Percentiles rank a stretch among this genome's conserved stretches.
These are phyloP conservation scores for Limonius californicus DNA, from an alignment of 1,140 invertebrate species.

Conservation along the genomic window DNA sequence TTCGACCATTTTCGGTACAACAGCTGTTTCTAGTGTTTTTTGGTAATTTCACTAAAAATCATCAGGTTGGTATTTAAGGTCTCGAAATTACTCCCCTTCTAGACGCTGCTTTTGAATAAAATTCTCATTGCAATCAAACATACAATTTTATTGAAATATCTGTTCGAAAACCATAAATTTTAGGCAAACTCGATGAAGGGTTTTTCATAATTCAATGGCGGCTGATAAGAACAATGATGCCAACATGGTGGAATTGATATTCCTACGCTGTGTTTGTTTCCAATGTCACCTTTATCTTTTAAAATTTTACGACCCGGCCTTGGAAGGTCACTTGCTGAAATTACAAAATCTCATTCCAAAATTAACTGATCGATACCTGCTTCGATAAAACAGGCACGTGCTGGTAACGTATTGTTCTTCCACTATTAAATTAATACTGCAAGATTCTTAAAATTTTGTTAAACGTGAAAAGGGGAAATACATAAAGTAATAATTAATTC, in stretches of 20 bases:
- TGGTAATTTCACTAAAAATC: slow-evolving; percentile 8
- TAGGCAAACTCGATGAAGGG: too few species aligned
- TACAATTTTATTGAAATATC: too few species aligned
- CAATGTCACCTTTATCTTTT: slow-evolving; percentile 19
- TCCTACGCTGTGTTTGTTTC: background rate
- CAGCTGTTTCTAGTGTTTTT: slow-evolving; percentile 18
- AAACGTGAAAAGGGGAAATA: background rate
- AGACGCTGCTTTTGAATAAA: background rate
- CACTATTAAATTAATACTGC: too few species aligned
- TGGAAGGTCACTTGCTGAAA: background rate
- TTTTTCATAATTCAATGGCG: too few species aligned
- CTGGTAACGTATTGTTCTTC: background rate
- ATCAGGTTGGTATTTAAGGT: background rate
- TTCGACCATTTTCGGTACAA: slow-evolving; percentile 15
- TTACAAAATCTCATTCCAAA: background rate
- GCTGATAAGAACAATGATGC: too few species aligned
- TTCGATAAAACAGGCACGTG: background rate
- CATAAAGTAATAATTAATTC: background rate
- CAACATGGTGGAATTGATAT: background rate
- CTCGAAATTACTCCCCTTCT: too few species aligned
- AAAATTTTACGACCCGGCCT: background rate
- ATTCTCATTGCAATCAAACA: too few species aligned
- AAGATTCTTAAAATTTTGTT: background rate
- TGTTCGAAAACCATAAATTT: too few species aligned
- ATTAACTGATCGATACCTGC: background rate